phyloP scores from a whole-genome alignment of 2,113 vertebrate species.

The Barnardius zonarius region DNA sequence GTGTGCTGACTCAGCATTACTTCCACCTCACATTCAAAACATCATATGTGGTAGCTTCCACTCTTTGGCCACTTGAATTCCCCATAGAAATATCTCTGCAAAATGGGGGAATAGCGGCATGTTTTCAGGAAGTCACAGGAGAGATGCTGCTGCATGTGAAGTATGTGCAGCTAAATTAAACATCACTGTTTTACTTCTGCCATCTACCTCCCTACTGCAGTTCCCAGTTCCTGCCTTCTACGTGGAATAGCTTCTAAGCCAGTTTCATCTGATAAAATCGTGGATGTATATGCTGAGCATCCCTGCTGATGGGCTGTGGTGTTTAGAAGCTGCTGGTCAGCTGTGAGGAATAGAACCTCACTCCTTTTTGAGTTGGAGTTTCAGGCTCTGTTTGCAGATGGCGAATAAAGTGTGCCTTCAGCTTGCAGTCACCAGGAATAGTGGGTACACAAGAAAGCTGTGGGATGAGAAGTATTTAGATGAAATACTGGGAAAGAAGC shows the following conservation, averaged over 20 bases:
- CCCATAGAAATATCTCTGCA: background rate
- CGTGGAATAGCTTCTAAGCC: background rate
- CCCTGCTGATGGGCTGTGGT: background rate
- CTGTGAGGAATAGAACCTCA: background rate
- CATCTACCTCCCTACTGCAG: background rate
- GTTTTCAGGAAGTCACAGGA: background rate
- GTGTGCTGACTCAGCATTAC: background rate
- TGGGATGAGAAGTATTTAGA: background rate
- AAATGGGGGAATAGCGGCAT: background rate
- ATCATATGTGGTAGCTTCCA: background rate
- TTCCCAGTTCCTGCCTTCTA: background rate
- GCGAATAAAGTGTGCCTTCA: background rate
- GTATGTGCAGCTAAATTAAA: background rate
- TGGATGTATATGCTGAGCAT: background rate
- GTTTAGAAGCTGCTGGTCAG: slow-evolving; percentile 23
- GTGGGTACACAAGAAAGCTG: background rate
- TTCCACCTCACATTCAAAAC: background rate
- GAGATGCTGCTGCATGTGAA: background rate
- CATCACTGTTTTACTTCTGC: background rate
- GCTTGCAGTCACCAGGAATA: background rate
- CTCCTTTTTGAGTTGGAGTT: background rate
- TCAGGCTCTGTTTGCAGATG: background rate
- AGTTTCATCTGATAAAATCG: background rate
- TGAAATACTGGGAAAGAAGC: background rate
- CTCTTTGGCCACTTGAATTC: background rate